These are phyloP conservation scores for Chrosomus eos DNA, from an alignment of 2,797 vertebrate genomes.

Conservation along the genomic window DNA sequence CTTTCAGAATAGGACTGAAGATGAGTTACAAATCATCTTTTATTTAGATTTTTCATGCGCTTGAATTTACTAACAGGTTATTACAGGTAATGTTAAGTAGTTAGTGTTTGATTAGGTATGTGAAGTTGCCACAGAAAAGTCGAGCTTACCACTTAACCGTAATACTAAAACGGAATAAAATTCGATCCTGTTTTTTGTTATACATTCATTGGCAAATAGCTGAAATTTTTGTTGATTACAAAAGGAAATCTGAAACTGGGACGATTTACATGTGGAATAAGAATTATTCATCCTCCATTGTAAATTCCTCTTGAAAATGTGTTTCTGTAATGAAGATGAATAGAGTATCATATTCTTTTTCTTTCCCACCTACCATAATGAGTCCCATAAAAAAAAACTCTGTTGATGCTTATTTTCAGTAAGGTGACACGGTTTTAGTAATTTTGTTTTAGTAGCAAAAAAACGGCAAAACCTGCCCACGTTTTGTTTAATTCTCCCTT, in stretches of 20 bases:
- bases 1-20: neutral
- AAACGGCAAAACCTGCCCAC: neutral
- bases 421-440: neutral
- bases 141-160: neutral
- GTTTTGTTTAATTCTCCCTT: neutral
- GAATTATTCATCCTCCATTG: neutral
- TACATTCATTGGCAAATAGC: neutral
- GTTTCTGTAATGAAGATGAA: neutral
- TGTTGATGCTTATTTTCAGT: neutral
- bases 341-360: neutral
- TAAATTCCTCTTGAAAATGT: neutral
- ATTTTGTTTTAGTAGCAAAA: neutral
- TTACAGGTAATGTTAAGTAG: neutral
- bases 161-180: neutral
- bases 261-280: neutral
- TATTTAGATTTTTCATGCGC: neutral
- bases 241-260: neutral
- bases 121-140: neutral
- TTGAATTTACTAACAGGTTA: neutral
- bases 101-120: neutral
- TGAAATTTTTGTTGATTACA: neutral
- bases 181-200: neutral
- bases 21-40: neutral
- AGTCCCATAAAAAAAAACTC: slow-evolving; percentile 3
- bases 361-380: neutral